Evolutionary conservation across 2,888 invertebrate species (phyloP), one percentile per base, ranked within the genome.

Genomic region (Himalopsyche anomala): DNA sequence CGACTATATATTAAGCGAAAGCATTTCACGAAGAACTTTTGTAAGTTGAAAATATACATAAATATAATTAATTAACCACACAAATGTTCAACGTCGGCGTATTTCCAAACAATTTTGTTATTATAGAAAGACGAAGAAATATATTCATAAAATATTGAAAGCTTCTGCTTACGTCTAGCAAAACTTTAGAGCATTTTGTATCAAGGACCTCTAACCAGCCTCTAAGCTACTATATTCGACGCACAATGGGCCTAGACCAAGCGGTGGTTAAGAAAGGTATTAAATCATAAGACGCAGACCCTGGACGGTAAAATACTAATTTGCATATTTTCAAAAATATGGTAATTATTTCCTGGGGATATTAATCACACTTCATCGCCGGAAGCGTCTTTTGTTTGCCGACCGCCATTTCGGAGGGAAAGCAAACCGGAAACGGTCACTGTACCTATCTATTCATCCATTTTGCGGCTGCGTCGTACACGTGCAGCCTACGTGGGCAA

Each of bases 321-420:
- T 62, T 62, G 62, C 62, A 62, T 62, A 62, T 62, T 62, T 62
- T 62, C 62, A 62, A 62, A 62, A 62, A 62, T 83, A 83, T 84
- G 85, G 62, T 85, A 85, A 85, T 85, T 85, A 85, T 85, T 85
- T 85, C 81, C 85, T 54, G 81, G 81, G 56, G 56, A 69, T 81
- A 85, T 85, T 81, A 85, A 85, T 85, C 85, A 85, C 81, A 85
- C 55, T 62, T 62, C 62, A 62, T 62, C 62, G 62, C 62, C 62
- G 62, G 62, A 62, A 62, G 62, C 62, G 19, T 62, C 62, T 62
- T 62, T 62, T 62, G 62, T 62, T 62, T 62, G 62, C 62, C 62
- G 19, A 62, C 62, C 28, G 62, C 62, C 62, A 62, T 62, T 62
- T 62, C 28, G 62, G 62, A 62, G 62, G 62, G 62, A 62, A 62